phyloP scores from a whole-genome alignment of 2,113 vertebrate genomes.

The Tetrax tetrax region DNA sequence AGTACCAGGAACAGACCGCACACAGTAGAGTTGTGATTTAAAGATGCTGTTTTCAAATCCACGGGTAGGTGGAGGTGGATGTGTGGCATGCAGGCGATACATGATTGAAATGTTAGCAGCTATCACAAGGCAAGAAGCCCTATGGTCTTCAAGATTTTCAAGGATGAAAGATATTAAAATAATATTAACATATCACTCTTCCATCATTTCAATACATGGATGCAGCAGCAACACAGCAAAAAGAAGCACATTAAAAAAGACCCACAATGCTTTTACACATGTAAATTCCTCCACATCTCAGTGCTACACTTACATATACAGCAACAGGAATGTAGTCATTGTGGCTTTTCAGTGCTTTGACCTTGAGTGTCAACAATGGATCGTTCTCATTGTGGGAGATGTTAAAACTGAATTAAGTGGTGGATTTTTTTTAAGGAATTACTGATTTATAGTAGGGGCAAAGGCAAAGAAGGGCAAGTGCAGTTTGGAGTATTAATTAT shows the following conservation, averaged over 20 bases:
- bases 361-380: not conserved
- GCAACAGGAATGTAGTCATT: not conserved
- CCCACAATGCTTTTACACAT: not conserved
- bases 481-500: not conserved
- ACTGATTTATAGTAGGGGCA: not conserved
- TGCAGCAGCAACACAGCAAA: not conserved
- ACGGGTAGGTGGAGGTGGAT: not conserved
- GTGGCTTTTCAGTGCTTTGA: not conserved
- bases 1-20: not conserved
- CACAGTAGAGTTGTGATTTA: not conserved
- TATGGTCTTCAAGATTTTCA: not conserved
- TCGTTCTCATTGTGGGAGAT: not conserved
- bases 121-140: not conserved
- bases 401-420: not conserved
- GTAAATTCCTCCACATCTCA: not conserved
- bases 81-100: not conserved
- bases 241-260: not conserved
- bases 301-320: not conserved
- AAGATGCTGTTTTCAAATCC: not conserved
- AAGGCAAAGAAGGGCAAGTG: not conserved
- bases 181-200: not conserved
- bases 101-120: not conserved
- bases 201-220: not conserved
- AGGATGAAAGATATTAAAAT: not conserved
- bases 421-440: not conserved